Evolutionary conservation across 2,113 vertebrate species (phyloP), one percentile per base, ranked within the genome.

Genomic region (Myodes glareolus): DNA sequence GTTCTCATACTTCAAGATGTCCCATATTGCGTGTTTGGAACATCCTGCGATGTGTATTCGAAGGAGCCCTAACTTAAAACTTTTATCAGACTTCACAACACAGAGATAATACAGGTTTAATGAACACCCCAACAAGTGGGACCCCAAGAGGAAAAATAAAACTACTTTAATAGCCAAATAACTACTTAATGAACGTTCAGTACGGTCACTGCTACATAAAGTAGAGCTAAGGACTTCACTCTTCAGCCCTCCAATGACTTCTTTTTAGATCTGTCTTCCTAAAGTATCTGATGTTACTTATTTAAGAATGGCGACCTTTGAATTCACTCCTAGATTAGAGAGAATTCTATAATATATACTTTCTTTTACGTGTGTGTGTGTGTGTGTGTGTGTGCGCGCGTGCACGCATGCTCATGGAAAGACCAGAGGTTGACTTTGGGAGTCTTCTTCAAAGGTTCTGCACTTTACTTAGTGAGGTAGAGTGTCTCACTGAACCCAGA

Each of bases 241-340:
- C 58, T 21, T 58, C 50, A 80, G 82, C 52, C 42, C n/a, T 84
- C 72, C 96, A 91, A 67, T 92, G 65, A 87, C 55, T 68, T 25
- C 21, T 61, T 9, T 96, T 91, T 92, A 96, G 97, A 90, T 81
- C 77, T 76, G 36, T 95, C 65, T 96, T 88, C 78, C 55, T 89
- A 47, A 39, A 52, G 27, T 92, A 27, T 47, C 50, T 95, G 55
- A 42, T 11, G 42, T 94, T 96, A 67, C 81, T 93, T 92, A 29
- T 47, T 65, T 50, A 82, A 88, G 65, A 85, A 67, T 75, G 25
- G n/a, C 55, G 77, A 63, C 39, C n/a, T 90, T 92, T 92, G 31
- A 80, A 82, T 94, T 90, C 63, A 94, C 78, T 90, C 50, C 45
- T 97, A 19, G 19, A 29, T 88, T 47, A 7, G 94, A 65, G 88